Percentiles rank a stretch among this genome's conserved stretches.
Conservation (phyloP, 2,888 invertebrate genomes). For the Netelia inedita region DNA sequence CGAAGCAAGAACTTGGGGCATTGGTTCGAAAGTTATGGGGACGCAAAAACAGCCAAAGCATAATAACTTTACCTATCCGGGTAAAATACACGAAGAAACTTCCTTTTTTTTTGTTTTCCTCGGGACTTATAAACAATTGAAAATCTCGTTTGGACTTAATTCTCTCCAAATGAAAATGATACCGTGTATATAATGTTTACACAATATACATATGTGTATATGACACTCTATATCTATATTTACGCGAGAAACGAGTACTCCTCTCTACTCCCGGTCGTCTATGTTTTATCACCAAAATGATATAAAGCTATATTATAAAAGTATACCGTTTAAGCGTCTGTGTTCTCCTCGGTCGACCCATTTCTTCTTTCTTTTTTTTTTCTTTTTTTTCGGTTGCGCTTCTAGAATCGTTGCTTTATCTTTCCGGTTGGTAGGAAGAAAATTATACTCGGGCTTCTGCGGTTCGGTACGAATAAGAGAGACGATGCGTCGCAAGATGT, state of each 20-base stretch:
- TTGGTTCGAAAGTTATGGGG: too few relatives aligned
- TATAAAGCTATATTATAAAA: slow-evolving; percentile 12
- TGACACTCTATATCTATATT: neutral
- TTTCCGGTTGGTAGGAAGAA: slow-evolving; percentile 61
- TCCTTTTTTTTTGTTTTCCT: too few relatives aligned
- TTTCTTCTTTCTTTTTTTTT: slow-evolving; percentile 25
- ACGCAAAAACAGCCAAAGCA: too few relatives aligned
- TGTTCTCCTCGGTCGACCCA: slow-evolving; percentile 50
- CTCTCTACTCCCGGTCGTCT: slow-evolving; percentile 18
- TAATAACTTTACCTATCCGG: too few relatives aligned
- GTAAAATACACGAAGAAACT: too few relatives aligned
- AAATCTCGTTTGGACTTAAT: too few relatives aligned
- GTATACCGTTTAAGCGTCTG: slow-evolving; percentile 13
- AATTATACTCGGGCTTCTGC: slow-evolving; percentile 56
- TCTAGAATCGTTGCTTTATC: slow-evolving; percentile 67
- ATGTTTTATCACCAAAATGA: slow-evolving; percentile 52
- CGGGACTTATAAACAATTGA: too few relatives aligned
- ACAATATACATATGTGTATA: neutral
- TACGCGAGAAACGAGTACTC: slow-evolving; percentile 48
- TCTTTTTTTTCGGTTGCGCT: slow-evolving; percentile 53
- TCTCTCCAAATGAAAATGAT: too few relatives aligned
- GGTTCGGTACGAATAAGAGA: slow-evolving; percentile 31
- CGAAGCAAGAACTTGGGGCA: too few relatives aligned
- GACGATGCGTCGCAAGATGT: slow-evolving; percentile 19
- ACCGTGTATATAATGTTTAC: neutral